Percentiles rank a stretch among this genome's conserved stretches.
These are phyloP conservation scores for Phalera bucephala DNA, from an alignment of 2,888 invertebrate genomes.

Conservation along the genomic window DNA sequence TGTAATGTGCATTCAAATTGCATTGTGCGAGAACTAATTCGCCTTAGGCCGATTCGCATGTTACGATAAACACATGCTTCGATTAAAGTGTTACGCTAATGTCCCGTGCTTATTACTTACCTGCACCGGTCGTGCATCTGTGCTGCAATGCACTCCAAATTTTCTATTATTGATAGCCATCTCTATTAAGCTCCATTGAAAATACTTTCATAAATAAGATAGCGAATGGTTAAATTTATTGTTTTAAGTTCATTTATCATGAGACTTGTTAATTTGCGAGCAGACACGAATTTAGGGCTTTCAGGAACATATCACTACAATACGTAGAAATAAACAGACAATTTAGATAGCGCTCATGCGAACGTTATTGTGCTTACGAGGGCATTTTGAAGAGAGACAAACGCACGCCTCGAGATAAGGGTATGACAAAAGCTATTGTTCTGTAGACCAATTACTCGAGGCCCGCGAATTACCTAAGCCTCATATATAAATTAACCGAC, in stretches of 20 bases:
- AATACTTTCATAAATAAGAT: constrained; percentile 9
- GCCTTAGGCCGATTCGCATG: constrained; percentile 81
- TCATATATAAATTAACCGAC: constrained; percentile 82
- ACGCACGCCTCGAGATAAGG: constrained; percentile 75
- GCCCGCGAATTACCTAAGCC: constrained; percentile 82
- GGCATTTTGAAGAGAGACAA: constrained; percentile 66
- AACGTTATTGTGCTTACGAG: constrained; percentile 66
- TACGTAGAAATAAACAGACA: constrained; percentile 33
- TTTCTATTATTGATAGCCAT: constrained; percentile 14
- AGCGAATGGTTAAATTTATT: constrained; percentile 5
- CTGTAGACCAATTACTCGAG: constrained; percentile 80
- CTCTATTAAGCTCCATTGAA: constrained; percentile 8
- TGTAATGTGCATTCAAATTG: constrained; percentile 84
- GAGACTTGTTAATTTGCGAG: constrained; percentile 6
- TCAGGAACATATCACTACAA: constrained; percentile 18
- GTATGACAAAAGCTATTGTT: constrained; percentile 83
- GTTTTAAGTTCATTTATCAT: constrained; percentile 6
- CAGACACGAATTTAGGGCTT: constrained; percentile 8
- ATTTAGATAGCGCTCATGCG: constrained; percentile 57
- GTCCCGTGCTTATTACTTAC: constrained; percentile 53
- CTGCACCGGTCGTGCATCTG: constrained; percentile 38
- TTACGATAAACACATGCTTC: constrained; percentile 82
- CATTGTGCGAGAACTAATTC: constrained; percentile 84
- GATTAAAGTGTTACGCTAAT: constrained; percentile 72
- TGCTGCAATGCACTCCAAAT: constrained; percentile 36